Evolutionary conservation across 1,140 invertebrate genomes (phyloP).

Genomic region (Nomia melanderi): DNA sequence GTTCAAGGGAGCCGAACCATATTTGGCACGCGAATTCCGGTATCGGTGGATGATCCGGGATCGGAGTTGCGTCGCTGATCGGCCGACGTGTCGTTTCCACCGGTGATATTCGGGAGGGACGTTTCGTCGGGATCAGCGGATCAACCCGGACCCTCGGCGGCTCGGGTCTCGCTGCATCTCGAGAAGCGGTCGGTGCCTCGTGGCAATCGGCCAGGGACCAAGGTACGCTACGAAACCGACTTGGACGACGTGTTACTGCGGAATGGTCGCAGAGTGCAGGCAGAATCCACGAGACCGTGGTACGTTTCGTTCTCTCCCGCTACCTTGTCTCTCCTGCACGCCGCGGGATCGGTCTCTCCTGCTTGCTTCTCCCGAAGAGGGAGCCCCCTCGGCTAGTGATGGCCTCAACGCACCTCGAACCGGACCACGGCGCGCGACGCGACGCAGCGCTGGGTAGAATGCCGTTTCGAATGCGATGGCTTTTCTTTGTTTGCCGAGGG

Average conservation of each 20-base stretch:
- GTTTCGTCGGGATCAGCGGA: neutral
- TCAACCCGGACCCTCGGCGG: neutral
- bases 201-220: constrained; percentile 43
- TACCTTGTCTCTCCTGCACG: constrained; percentile 36
- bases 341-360: constrained; percentile 28
- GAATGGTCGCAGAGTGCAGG: constrained; percentile 58
- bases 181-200: constrained; percentile 46
- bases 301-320: constrained; percentile 55
- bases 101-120: no score
- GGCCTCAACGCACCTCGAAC: constrained; percentile 24
- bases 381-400: constrained; percentile 58
- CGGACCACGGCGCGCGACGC: neutral
- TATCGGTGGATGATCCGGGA: neutral
- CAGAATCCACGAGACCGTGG: constrained; percentile 56
- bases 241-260: constrained; percentile 59
- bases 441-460: no score
- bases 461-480: no score
- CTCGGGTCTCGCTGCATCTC: constrained; percentile 25
- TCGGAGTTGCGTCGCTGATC: no score
- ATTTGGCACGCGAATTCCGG: constrained; percentile 33
- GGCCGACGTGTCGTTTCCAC: neutral
- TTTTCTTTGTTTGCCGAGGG: no score
- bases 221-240: constrained; percentile 54
- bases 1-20: constrained; percentile 9
- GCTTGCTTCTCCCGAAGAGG: constrained; percentile 48